Conservation (phyloP, 2,113 vertebrate species). For the Oreochromis aureus region DNA sequence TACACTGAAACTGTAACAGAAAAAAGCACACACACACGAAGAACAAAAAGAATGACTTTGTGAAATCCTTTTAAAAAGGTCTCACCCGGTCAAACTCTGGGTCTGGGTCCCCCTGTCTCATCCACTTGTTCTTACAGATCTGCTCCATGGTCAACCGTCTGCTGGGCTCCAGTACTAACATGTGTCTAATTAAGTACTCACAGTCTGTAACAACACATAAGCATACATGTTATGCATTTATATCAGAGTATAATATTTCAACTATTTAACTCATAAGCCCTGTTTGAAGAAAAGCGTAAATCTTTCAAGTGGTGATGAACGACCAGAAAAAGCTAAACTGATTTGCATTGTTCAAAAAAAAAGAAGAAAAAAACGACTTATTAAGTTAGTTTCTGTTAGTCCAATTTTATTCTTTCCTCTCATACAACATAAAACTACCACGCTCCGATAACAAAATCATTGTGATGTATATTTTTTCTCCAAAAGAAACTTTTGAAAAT, state of each 20-base stretch:
- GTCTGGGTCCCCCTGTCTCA: constrained; percentile 91
- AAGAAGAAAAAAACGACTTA: neutral
- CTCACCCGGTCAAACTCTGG: constrained; percentile 93
- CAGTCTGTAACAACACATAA: constrained; percentile 79
- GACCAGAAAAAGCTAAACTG: neutral
- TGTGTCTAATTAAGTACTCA: constrained; percentile 97
- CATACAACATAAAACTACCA: neutral
- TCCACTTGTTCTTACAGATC: constrained; percentile 99
- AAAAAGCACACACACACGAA: accelerated
- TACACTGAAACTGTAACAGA: neutral
- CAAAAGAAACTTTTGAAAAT: neutral
- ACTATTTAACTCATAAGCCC: neutral
- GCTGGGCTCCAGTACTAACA: constrained; percentile 94
- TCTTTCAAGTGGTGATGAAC: neutral
- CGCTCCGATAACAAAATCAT: neutral
- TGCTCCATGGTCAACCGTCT: constrained; percentile 95
- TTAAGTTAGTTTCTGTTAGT: neutral
- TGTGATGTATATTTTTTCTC: neutral
- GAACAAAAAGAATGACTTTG: neutral
- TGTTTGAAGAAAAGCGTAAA: neutral
- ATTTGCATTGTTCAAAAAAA: neutral
- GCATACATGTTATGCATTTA: neutral
- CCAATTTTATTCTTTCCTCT: neutral
- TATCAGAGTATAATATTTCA: neutral
- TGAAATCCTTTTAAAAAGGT: neutral